Evolutionary conservation across 2,888 invertebrate genomes (phyloP), one percentile per base, ranked within the genome.

Genomic region (Camptogramma bilineatum): DNA sequence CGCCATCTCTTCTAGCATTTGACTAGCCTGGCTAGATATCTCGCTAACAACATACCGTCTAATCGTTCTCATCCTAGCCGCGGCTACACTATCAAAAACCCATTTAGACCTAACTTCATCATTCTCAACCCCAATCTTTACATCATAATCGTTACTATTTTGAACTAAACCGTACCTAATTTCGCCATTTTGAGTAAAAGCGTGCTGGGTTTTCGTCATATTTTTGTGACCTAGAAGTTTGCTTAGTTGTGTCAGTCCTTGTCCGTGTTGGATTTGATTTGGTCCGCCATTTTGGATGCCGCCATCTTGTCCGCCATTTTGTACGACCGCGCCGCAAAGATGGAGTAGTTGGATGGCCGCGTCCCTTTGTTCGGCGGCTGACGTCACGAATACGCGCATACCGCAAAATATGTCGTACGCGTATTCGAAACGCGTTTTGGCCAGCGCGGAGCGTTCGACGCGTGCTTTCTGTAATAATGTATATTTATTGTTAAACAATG

Each of bases 31-130:
- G 9, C 24, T 34, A n/a, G 52, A 28, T 10, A 44, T 2, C 10
- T 70, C 56, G 65, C 72, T 72, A 63, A 81, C 80, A 0, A 85
- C 17, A 71, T 91, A 91, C 18, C 85, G 71, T 42, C 88, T 74
- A 0, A 83, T 82, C 0, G 84, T 89, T 13, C 89, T 79, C 83
- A 88, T 85, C 1, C 90, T 77, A 0, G 81, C 85, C 0, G 85
- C 80, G 0, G 86, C 86, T 0, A 91, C 85, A 54, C 91, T 91
- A 48, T 91, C 91, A 61, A 90, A 91, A 28, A 92, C 89, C 92
- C 91, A 92, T 47, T 86, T 88, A 0, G 88, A 86, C 39, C 73
- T 73, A 1, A 91, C 79, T 66, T 87, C 78, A 0, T 84, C 86
- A 0, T 69, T 72, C 0, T 62, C 71, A 0, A 64, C 66, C 0